Evolutionary conservation across 2,888 invertebrate species (phyloP), one percentile per base, ranked within the genome.

Genomic region (Esperia sulphurella): DNA sequence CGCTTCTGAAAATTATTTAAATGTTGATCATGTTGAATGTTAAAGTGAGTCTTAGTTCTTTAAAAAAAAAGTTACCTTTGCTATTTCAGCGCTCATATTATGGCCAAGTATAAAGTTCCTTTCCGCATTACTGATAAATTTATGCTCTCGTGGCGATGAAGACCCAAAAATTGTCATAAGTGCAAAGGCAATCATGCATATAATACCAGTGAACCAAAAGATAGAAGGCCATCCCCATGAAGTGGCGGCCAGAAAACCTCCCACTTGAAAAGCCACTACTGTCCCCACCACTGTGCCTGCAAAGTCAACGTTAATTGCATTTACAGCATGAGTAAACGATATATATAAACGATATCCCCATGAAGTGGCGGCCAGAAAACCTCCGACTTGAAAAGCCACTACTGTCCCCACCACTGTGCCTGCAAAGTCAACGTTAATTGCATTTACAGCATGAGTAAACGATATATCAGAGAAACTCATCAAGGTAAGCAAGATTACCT

Each of bases 371-470:
- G 92, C 91, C 2, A 95, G 73, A 0, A 88, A 54, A 0, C 95
- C 95, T 21, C 92, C 91, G 8, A 92, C 63, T 3, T 93, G 91
- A 67, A 94, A 86, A 0, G 92, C 91, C 8, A 94, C 57, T 0
- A 94, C 91, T 0, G 93, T 93, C 0, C 95, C 95, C 4, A 93
- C 73, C 48, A 92, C 92, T 0, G 91, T 86, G 0, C 94, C 94
- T 68, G 89, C 35, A 35, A n/a, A 21, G 21, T 21, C 2, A 21
- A 21, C 21, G 5, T 21, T 3, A 21, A 21, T 21, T 21, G 21
- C 21, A 21, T 21, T 21, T 3, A 21, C n/a, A n/a, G n/a, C n/a
- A n/a, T n/a, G n/a, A 21, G 21, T 21, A 21, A 2, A 2, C 5
- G 21, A 21, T 21, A 5, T 21, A 21, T 21, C 21, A 21, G 21